These are phyloP conservation scores for Porites evermanni DNA, from an alignment of 92 coral and sea anemone genomes.

Conservation along the genomic window DNA sequence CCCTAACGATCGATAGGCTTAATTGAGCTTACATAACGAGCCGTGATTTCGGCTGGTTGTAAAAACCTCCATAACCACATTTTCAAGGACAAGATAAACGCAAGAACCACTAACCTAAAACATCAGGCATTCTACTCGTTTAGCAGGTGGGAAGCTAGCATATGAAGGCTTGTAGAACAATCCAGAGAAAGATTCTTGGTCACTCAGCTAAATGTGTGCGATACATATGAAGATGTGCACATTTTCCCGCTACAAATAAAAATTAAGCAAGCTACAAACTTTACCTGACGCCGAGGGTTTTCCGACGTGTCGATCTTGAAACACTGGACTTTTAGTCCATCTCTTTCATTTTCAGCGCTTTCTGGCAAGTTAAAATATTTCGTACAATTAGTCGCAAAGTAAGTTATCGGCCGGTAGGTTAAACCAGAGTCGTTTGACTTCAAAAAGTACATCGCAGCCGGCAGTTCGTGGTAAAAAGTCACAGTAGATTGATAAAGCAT, in stretches of 20 bases:
- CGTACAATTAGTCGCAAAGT: conserved; percentile 76
- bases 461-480: conserved; percentile 79
- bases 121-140: background rate
- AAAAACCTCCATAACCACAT: conserved; percentile 37
- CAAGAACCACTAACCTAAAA: conserved; percentile 3
- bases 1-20: background rate
- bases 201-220: background rate
- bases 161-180: conserved; percentile 1
- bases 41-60: conserved; percentile 17
- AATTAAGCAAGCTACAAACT: background rate
- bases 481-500: conserved; percentile 74
- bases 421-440: conserved; percentile 86
- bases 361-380: conserved; percentile 78
- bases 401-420: conserved; percentile 62
- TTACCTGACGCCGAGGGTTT: conserved; percentile 57
- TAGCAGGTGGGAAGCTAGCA: background rate
- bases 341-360: conserved; percentile 59
- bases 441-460: conserved; percentile 91
- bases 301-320: conserved; percentile 64
- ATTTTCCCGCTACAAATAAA: background rate
- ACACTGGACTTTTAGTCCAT: conserved; percentile 81
- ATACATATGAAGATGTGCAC: too few species aligned
- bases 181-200: background rate
- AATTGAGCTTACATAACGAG: background rate
- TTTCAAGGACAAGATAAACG: background rate